Percentiles rank a stretch among this genome's conserved stretches.
phyloP scores from a whole-genome alignment of 2,113 vertebrate species.

The Callithrix jacchus region DNA sequence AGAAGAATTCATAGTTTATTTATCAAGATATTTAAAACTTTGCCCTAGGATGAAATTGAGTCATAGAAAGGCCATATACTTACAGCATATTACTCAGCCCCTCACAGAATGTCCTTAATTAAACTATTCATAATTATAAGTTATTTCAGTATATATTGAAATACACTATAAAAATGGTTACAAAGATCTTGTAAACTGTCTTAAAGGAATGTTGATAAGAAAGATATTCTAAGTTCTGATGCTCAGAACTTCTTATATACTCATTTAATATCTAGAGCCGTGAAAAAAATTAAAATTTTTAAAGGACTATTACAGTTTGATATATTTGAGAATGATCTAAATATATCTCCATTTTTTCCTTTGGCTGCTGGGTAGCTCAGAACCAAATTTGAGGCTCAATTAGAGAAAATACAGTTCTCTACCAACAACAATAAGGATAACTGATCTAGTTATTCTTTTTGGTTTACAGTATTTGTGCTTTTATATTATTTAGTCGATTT shows the following conservation, averaged over 20 bases:
- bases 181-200: neutral
- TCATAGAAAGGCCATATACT: neutral
- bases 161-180: neutral
- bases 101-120: neutral
- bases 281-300: neutral
- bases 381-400: neutral
- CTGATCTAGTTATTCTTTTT: neutral
- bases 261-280: neutral
- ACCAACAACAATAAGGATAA: neutral
- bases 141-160: constrained; percentile 21
- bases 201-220: neutral
- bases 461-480: neutral
- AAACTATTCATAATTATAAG: neutral
- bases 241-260: neutral
- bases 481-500: neutral
- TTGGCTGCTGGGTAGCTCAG: neutral
- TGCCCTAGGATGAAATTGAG: constrained; percentile 13
- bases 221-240: neutral
- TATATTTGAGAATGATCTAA: constrained; percentile 5
- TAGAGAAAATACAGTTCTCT: neutral
- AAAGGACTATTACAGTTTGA: neutral
- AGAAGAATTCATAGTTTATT: neutral
- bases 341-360: neutral
- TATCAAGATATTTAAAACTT: constrained; percentile 40
- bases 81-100: neutral